These are phyloP conservation scores for Chrysina gloriosa DNA, from an alignment of 2,888 invertebrate genomes.

Conservation along the genomic window DNA sequence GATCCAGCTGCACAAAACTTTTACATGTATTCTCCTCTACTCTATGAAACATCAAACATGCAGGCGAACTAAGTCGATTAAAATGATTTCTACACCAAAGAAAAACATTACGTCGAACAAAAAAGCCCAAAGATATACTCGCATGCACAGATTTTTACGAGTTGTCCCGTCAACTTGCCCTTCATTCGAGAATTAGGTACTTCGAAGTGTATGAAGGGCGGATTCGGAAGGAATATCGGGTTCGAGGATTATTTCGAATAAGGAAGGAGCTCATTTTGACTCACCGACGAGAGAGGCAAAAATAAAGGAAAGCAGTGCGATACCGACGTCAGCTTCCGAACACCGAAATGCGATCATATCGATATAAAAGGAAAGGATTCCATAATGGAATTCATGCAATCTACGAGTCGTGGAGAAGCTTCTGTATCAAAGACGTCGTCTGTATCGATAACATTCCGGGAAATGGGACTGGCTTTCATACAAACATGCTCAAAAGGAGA, in stretches of 20 bases:
- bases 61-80: slow-evolving; percentile 38
- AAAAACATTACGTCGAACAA: background rate
- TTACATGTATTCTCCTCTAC: slow-evolving; percentile 57
- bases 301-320: slow-evolving; percentile 32
- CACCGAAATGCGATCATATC: background rate
- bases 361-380: slow-evolving; percentile 42
- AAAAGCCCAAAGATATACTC: background rate
- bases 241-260: slow-evolving; percentile 3
- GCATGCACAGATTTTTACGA: background rate
- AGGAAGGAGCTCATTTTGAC: slow-evolving; percentile 47
- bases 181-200: background rate
- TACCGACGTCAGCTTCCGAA: background rate
- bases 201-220: background rate
- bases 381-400: slow-evolving; percentile 40
- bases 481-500: background rate
- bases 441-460: background rate
- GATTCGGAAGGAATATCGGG: background rate
- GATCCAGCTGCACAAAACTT: slow-evolving; percentile 83
- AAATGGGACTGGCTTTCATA: background rate
- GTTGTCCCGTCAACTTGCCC: background rate
- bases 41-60: slow-evolving; percentile 27
- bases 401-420: background rate
- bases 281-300: slow-evolving; percentile 47
- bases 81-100: background rate
- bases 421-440: too few relatives aligned